Evolutionary conservation across 2,888 invertebrate genomes (phyloP).

Genomic region (Augiades crinisus): DNA sequence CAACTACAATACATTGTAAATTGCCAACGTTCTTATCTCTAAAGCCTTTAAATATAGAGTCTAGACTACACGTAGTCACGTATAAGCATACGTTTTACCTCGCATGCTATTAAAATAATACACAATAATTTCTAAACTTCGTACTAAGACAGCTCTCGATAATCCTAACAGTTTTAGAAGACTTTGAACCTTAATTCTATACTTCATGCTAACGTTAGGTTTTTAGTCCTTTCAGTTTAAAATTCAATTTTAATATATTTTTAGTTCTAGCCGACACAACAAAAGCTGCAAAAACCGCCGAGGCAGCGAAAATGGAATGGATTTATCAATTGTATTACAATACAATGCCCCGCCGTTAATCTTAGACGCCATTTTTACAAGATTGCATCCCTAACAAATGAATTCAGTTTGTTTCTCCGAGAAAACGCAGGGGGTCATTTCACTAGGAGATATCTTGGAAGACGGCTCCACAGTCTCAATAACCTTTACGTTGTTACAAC

Average conservation of each 20-base stretch:
- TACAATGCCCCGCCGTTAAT: constrained; percentile 27
- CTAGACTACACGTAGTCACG: constrained; percentile 24
- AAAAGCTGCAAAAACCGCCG: constrained; percentile 3
- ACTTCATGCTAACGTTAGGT: neutral
- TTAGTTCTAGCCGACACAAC: neutral
- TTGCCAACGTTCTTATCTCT: constrained; percentile 4
- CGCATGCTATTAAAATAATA: constrained; percentile 6
- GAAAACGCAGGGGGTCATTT: constrained; percentile 46
- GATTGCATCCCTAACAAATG: constrained; percentile 37
- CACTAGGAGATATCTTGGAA: constrained; percentile 41
- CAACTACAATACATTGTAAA: neutral
- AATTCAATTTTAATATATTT: constrained; percentile 15
- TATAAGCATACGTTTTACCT: constrained; percentile 16
- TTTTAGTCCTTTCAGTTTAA: neutral
- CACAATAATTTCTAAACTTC: constrained; percentile 7
- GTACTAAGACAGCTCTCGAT: neutral
- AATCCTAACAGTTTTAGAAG: neutral
- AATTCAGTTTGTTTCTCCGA: constrained; percentile 35
- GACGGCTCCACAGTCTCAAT: constrained; percentile 25
- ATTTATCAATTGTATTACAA: constrained; percentile 24
- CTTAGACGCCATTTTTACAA: constrained; percentile 28
- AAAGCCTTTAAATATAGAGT: constrained; percentile 7
- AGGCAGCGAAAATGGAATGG: constrained; percentile 17
- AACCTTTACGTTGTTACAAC: constrained; percentile 38
- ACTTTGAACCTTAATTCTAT: neutral